Conservation (phyloP, 2,113 vertebrate species). For the Pongo pygmaeus region DNA sequence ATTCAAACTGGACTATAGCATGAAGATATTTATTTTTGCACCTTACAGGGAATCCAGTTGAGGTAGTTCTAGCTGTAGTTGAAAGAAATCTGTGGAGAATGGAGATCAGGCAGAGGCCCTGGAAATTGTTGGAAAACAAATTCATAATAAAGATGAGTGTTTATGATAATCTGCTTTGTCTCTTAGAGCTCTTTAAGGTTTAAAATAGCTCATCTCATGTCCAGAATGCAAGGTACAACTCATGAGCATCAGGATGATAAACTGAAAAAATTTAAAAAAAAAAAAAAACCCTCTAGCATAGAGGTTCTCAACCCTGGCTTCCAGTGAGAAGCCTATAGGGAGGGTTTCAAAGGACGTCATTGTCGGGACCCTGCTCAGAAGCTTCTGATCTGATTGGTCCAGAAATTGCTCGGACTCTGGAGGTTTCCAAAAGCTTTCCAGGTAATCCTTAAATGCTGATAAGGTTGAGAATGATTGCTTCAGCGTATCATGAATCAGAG, state of each 20-base stretch:
- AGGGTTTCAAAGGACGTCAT: neutral
- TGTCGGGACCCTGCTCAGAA: neutral
- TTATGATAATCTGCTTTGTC: neutral
- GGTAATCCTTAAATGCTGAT: neutral
- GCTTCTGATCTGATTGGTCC: neutral
- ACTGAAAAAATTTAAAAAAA: too few species aligned
- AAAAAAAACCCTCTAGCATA: neutral
- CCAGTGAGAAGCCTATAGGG: neutral
- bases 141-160: neutral
- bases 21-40: neutral
- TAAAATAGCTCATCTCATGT: neutral
- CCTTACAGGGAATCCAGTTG: neutral
- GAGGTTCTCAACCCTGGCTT: neutral
- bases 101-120: neutral
- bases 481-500: neutral
- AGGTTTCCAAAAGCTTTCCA: neutral
- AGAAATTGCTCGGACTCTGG: neutral
- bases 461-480: neutral
- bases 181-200: neutral
- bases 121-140: neutral
- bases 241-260: neutral
- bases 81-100: neutral
- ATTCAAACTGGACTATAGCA: neutral
- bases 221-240: neutral
- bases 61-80: neutral